Conservation (phyloP, 2,113 vertebrate genomes). For the Pimephales promelas region DNA sequence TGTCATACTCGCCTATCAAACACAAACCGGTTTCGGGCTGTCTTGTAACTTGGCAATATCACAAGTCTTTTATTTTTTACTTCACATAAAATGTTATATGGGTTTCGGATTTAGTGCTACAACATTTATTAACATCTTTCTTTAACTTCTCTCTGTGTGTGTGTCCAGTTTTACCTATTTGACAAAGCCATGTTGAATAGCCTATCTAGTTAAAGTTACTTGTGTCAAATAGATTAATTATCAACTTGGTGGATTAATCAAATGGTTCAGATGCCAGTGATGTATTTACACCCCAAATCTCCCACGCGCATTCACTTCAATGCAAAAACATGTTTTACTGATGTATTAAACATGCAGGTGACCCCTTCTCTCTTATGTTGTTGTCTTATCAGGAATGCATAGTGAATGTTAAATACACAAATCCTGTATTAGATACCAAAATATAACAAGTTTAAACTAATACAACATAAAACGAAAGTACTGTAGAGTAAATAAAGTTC, state of each 20-base stretch:
- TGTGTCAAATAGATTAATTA: background rate
- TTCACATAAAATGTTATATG: background rate
- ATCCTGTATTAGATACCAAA: background rate
- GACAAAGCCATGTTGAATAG: too few relatives aligned
- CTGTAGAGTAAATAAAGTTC: background rate
- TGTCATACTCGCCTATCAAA: background rate
- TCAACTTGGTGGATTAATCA: background rate
- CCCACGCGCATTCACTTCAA: background rate
- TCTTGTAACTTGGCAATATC: background rate
- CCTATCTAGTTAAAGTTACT: too few relatives aligned
- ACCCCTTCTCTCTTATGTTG: background rate
- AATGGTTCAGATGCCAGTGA: background rate
- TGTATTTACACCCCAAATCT: background rate
- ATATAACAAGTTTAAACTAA: background rate
- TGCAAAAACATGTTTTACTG: background rate
- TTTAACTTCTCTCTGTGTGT: background rate
- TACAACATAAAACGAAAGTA: background rate
- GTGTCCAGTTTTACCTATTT: too few relatives aligned
- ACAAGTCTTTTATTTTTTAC: background rate
- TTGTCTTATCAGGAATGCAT: background rate
- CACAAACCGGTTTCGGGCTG: background rate
- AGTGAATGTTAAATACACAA: background rate
- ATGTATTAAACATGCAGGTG: background rate
- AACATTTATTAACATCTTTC: background rate
- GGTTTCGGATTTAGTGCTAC: background rate